Percentiles rank a stretch among this genome's conserved stretches.
Conservation (phyloP, 2,888 invertebrate genomes). For the Maniola hyperantus region DNA sequence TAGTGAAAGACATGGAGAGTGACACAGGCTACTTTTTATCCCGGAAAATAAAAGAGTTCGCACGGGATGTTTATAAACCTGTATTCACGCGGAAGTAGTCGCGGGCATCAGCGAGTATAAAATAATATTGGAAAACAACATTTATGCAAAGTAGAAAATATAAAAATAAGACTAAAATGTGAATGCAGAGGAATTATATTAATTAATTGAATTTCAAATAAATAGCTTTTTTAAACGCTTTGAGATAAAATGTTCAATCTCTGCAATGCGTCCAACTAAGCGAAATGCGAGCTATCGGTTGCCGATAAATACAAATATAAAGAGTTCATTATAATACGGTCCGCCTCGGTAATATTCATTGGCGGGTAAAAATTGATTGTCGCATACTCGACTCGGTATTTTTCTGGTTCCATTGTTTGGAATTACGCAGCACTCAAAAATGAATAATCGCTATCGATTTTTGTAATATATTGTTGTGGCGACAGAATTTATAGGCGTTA, state of each 20-base stretch:
- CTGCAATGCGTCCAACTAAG: constrained; percentile 19
- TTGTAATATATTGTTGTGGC: constrained; percentile 64
- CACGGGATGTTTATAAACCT: too few relatives aligned
- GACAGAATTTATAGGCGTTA: constrained; percentile 64
- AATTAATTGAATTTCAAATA: not conserved
- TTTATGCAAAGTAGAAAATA: not conserved
- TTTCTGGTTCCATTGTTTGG: constrained; percentile 55
- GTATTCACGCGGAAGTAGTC: too few relatives aligned
- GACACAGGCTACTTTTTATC: too few relatives aligned
- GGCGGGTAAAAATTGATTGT: constrained; percentile 71
- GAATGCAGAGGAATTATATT: not conserved
- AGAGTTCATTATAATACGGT: constrained; percentile 58
- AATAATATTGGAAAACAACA: too few relatives aligned
- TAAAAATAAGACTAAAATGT: not conserved
- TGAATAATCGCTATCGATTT: constrained; percentile 59
- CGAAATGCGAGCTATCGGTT: constrained; percentile 52
- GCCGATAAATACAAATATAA: constrained; percentile 78
- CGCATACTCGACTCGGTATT: constrained; percentile 56
- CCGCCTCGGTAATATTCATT: constrained; percentile 65
- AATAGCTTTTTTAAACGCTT: constrained; percentile 20
- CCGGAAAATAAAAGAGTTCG: too few relatives aligned
- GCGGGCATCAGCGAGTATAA: too few relatives aligned
- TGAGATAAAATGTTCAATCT: constrained; percentile 9
- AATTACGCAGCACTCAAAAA: constrained; percentile 48
- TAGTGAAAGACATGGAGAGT: too few relatives aligned